phyloP scores from a whole-genome alignment of 2,888 invertebrate genomes.

The Chalcis sispes region DNA sequence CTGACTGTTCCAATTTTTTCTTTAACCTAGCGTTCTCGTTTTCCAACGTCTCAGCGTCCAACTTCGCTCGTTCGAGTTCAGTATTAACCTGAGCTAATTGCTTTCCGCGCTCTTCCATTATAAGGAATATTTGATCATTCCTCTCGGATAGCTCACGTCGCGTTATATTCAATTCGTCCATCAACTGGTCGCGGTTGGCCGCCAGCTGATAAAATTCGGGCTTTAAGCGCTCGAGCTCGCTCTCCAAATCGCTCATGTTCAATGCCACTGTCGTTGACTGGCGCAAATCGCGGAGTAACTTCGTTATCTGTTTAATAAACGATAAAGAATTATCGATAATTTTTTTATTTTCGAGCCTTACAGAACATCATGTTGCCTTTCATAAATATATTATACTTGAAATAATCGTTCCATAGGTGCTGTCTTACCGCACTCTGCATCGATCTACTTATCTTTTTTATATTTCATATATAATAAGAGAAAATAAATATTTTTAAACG shows the following conservation, averaged over 20 bases:
- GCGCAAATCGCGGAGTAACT: slow-evolving; percentile 60
- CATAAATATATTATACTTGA: too few relatives aligned
- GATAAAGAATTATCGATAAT: too few relatives aligned
- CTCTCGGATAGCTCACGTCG: slow-evolving; percentile 60
- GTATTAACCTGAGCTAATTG: slow-evolving; percentile 40
- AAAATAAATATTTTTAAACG: too few relatives aligned
- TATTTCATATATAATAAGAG: too few relatives aligned
- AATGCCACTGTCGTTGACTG: slow-evolving; percentile 59
- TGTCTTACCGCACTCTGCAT: too few relatives aligned
- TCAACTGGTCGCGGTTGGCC: slow-evolving; percentile 59
- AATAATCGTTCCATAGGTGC: too few relatives aligned
- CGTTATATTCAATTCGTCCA: slow-evolving; percentile 61
- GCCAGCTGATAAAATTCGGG: slow-evolving; percentile 61
- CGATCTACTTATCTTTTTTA: too few relatives aligned
- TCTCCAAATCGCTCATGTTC: slow-evolving; percentile 57
- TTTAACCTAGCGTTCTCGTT: slow-evolving; percentile 56
- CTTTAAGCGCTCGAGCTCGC: slow-evolving; percentile 62
- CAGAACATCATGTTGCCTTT: too few relatives aligned
- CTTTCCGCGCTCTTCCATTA: slow-evolving; percentile 61
- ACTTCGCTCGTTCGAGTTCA: slow-evolving; percentile 53
- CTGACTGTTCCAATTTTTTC: slow-evolving; percentile 43
- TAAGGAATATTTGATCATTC: slow-evolving; percentile 62
- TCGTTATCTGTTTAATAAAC: slow-evolving; percentile 64
- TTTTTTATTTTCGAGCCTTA: too few relatives aligned
- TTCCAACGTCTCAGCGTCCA: slow-evolving; percentile 50